A percentile compares a stretch with the other conserved stretches of the same genome.
phyloP scores from a whole-genome alignment of 2,797 vertebrate genomes.

The Arnoldichthys spilopterus region DNA sequence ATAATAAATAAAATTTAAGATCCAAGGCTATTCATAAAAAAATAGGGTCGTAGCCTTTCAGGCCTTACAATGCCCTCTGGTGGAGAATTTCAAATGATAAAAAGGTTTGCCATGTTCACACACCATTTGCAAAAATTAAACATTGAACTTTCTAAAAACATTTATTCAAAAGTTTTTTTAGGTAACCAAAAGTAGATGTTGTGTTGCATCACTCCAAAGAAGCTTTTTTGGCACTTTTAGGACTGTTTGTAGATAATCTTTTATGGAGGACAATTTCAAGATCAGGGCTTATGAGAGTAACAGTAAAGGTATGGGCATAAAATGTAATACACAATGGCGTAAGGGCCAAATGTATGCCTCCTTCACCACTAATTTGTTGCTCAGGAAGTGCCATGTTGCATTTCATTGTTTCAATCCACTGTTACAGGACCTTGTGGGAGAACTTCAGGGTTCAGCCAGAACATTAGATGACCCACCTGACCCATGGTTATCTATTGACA shows the following conservation, averaged over 20 bases:
- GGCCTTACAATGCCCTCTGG: no score
- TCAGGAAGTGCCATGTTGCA: constrained; percentile 6
- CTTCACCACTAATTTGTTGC: constrained; percentile 14
- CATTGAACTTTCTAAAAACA: background rate
- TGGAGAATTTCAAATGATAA: no score
- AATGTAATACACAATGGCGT: background rate
- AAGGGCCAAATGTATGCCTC: background rate
- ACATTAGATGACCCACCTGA: background rate
- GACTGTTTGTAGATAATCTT: no score
- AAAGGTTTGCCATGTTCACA: no score
- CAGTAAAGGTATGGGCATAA: background rate
- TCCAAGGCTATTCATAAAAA: no score
- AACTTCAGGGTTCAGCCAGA: background rate
- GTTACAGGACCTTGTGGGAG: background rate
- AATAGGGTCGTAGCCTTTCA: no score
- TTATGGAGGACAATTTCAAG: background rate
- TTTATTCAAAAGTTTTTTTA: background rate
- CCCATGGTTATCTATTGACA: constrained; percentile 18
- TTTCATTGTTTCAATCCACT: constrained; percentile 26
- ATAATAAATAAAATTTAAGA: no score
- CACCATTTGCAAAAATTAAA: no score
- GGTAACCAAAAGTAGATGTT: background rate
- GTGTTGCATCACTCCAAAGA: background rate
- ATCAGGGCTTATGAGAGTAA: background rate
- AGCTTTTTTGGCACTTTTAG: no score